phyloP scores from a whole-genome alignment of 2,113 vertebrate genomes.

The Triplophysa dalaica region DNA sequence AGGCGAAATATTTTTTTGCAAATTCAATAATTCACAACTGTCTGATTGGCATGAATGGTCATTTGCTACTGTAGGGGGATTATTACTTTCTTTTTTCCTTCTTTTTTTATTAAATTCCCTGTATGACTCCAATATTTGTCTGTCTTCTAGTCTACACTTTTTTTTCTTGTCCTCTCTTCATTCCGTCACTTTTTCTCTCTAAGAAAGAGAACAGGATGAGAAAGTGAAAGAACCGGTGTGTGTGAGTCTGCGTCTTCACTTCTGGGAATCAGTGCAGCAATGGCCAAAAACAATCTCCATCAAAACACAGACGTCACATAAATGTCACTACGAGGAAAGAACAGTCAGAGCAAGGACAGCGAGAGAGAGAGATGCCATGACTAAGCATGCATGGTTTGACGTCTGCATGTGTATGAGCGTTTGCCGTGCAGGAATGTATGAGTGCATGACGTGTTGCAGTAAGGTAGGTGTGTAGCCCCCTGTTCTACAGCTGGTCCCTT shows the following conservation, averaged over 20 bases:
- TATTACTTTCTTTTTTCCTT: not conserved
- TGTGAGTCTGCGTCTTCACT: not conserved
- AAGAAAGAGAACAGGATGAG: slow-evolving; percentile 6
- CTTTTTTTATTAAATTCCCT: slow-evolving; percentile 14
- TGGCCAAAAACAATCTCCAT: slow-evolving; percentile 48
- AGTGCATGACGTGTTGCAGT: slow-evolving; percentile 3
- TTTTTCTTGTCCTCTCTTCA: not conserved
- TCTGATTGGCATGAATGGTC: slow-evolving; percentile 14
- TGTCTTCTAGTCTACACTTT: not conserved
- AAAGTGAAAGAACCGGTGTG: not conserved
- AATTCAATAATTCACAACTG: slow-evolving; percentile 39
- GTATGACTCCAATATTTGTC: not conserved
- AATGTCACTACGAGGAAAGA: slow-evolving; percentile 40
- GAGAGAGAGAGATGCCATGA: slow-evolving; percentile 20
- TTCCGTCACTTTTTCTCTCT: not conserved
- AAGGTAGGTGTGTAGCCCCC: slow-evolving; percentile 28
- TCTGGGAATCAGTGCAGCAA: slow-evolving; percentile 33
- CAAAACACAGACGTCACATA: slow-evolving; percentile 21
- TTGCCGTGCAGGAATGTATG: slow-evolving; percentile 28
- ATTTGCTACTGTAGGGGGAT: not conserved
- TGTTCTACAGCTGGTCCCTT: slow-evolving; percentile 43
- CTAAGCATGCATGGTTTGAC: slow-evolving; percentile 21
- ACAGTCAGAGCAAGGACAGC: not conserved
- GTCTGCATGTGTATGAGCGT: not conserved
- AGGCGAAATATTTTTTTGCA: slow-evolving; percentile 31